Conservation (phyloP, 2,888 invertebrate genomes). For the Digitonthophagus gazella region DNA sequence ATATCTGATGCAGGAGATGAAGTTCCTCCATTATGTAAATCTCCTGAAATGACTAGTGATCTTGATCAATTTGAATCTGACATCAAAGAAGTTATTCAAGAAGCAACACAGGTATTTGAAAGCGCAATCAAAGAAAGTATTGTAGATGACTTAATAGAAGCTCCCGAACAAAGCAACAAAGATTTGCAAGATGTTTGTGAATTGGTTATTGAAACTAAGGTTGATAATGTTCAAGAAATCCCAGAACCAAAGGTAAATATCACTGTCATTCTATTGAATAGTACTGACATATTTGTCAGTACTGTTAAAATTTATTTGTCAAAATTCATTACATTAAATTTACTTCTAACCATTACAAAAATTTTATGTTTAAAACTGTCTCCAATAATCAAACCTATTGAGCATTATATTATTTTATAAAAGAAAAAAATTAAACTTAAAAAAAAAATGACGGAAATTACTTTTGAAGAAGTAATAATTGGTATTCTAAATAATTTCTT, state of each 20-base stretch:
- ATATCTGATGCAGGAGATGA: constrained; percentile 12
- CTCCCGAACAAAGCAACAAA: too few species aligned
- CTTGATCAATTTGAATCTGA: constrained; percentile 11
- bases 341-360: not conserved
- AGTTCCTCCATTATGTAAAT: constrained; percentile 5
- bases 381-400: not conserved
- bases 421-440: too few species aligned
- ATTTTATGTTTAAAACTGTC: not conserved
- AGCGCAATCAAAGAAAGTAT: constrained; percentile 19
- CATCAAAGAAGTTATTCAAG: not conserved
- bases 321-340: not conserved
- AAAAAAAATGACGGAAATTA: not conserved
- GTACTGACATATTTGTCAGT: not conserved
- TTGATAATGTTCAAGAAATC: not conserved
- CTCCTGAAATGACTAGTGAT: not conserved
- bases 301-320: not conserved
- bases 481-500: not conserved
- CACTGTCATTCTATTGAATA: too few species aligned
- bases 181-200: too few species aligned
- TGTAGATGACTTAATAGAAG: constrained; percentile 11
- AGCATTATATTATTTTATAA: too few species aligned
- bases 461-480: not conserved
- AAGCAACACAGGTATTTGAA: not conserved
- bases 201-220: constrained; percentile 2
- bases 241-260: too few species aligned